Evolutionary conservation across 2,797 vertebrate genomes (phyloP), one percentile per base, ranked within the genome.

Genomic region (Hemibagrus guttatus): DNA sequence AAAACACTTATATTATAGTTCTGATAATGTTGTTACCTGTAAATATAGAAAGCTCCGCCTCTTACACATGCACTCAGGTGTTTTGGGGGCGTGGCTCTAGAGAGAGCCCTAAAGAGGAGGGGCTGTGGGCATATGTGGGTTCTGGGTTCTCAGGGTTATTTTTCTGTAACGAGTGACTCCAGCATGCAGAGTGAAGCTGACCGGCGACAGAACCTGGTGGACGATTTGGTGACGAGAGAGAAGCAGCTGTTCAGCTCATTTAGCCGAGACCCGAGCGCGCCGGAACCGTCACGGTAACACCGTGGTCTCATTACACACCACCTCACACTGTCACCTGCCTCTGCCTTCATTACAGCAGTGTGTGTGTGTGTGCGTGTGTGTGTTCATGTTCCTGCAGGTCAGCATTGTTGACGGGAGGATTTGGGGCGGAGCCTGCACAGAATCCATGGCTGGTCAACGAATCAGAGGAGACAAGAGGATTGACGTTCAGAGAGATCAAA

Each of bases 161-260:
- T 59, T 35, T 23, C 91, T 93, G 94, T 94, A 93, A 95, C 69
- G 0, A 76, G 72, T 46, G 42, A 59, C 19, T 72, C 83, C 93
- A 99, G 98, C 94, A 99, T 98, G 6, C 98, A 98, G 89, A 95
- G 97, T 39, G 98, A 99, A 94, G 97, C 97, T 2, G 98, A 99
- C 91, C 95, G 97, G 86, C 96, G 98, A 90, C 98, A 99, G 94
- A 98, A 96, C 87, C 93, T 99, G 8, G 90, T 99, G 91, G 98
- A 99, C 8, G 96, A 98, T 28, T 97, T 99, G 58, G 92, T 98
- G 61, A 99, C 98, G 0, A 94, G 95, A 89, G 97, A 99, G 89
- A 96, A 95, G 78, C 97, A 96, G 26, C 97, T 99, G 4, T 96
- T 97, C 86, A 94, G 95, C 0, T 96, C 95, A 17, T 98, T 98